Percentiles rank a stretch among this genome's conserved stretches.
Conservation (phyloP, 2,113 vertebrate species). For the Prochilodus magdalenae region DNA sequence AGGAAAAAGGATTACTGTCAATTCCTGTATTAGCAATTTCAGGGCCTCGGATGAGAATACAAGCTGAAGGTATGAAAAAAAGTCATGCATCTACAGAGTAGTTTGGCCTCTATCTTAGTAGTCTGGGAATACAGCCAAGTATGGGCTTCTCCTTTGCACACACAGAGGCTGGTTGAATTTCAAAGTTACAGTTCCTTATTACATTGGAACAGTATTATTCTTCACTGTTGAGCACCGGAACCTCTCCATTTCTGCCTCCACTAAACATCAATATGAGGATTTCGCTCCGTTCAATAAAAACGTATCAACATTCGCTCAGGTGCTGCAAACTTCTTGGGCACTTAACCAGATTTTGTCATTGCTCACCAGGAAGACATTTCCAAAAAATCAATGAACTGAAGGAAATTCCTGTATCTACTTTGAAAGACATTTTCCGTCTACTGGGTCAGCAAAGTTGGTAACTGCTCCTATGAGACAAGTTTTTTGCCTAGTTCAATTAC, state of each 20-base stretch:
- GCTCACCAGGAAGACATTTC: neutral
- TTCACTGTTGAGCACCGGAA: neutral
- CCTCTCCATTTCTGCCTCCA: neutral
- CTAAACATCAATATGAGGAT: neutral
- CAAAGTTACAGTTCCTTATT: neutral
- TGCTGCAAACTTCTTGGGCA: neutral
- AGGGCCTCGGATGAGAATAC: neutral
- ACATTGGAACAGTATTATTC: neutral
- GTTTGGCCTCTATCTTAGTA: slow-evolving; percentile 33
- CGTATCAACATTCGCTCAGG: neutral
- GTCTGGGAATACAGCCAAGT: slow-evolving; percentile 7
- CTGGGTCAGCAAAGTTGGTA: neutral
- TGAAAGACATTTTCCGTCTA: neutral
- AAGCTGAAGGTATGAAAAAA: neutral
- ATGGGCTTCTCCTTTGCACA: neutral
- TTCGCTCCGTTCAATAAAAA: neutral
- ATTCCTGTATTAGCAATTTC: neutral
- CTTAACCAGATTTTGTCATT: neutral
- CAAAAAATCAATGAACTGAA: neutral
- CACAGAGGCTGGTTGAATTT: neutral
- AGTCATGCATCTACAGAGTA: slow-evolving; percentile 13
- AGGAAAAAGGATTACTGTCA: neutral
- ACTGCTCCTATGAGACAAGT: neutral
- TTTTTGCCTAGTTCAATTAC: neutral
- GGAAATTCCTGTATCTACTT: neutral